These are phyloP conservation scores for Scaptomyza cyrtandrae DNA, from an alignment of 2,888 invertebrate genomes.

Conservation along the genomic window DNA sequence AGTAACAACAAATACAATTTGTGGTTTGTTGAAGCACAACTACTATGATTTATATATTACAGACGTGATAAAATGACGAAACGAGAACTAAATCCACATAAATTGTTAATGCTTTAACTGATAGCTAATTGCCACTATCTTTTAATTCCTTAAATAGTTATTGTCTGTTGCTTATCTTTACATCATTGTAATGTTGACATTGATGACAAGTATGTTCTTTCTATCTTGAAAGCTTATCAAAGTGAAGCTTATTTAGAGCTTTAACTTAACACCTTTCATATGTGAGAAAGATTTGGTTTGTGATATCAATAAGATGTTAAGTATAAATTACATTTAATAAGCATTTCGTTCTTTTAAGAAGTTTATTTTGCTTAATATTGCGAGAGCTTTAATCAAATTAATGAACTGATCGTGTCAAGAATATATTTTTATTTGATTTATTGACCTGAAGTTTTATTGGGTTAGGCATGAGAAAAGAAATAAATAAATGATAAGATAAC, in stretches of 20 bases:
- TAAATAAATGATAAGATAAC: constrained; percentile 8
- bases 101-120: constrained; percentile 1
- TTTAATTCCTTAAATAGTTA: not conserved
- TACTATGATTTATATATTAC: constrained; percentile 17
- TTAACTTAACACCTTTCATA: no score
- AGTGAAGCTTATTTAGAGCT: not conserved
- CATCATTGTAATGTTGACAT: not conserved
- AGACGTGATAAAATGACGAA: constrained; percentile 43
- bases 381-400: not conserved
- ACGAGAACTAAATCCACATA: constrained; percentile 3
- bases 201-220: constrained; percentile 6
- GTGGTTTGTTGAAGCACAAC: not conserved
- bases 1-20: not conserved
- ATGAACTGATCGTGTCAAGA: not conserved
- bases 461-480: not conserved
- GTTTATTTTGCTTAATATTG: not conserved
- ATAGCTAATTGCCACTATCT: not conserved
- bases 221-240: not conserved
- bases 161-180: not conserved
- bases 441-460: not conserved
- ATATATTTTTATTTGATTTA: not conserved
- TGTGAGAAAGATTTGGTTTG: no score
- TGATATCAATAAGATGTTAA: no score
- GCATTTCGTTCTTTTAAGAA: not conserved
- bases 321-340: no score